Conservation (phyloP, 2,797 vertebrate species). For the Ctenopoma multispine region DNA sequence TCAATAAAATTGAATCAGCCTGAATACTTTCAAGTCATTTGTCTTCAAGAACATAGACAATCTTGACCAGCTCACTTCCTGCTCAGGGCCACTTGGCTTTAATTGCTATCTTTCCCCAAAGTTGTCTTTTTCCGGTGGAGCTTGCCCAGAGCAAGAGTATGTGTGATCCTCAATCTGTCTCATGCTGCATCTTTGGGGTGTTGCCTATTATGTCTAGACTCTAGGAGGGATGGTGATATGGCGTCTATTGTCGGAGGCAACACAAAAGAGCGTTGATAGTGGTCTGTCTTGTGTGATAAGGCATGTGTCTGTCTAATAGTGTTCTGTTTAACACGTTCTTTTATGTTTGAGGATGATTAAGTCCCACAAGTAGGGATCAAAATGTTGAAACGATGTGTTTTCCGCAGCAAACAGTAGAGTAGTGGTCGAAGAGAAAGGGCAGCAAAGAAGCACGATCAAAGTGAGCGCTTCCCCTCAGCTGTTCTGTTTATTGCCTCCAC, state of each 20-base stretch:
- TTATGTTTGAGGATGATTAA: slow-evolving; percentile 12
- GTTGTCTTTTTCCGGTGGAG: slow-evolving; percentile 50
- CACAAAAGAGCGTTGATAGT: slow-evolving; percentile 29
- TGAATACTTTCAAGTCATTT: slow-evolving; percentile 39
- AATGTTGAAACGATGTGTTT: not conserved
- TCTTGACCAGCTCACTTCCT: slow-evolving; percentile 46
- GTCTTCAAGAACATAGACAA: slow-evolving; percentile 57
- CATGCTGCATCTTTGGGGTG: slow-evolving; percentile 41
- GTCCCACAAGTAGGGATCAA: not conserved
- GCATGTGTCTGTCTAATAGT: slow-evolving; percentile 25
- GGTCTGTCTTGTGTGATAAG: slow-evolving; percentile 4
- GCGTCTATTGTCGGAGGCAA: slow-evolving; percentile 16
- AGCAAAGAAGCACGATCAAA: slow-evolving; percentile 21
- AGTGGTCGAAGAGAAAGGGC: not conserved
- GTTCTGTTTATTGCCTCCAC: slow-evolving; percentile 41
- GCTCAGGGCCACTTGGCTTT: slow-evolving; percentile 67
- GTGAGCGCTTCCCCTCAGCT: slow-evolving; percentile 51
- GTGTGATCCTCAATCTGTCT: slow-evolving; percentile 61
- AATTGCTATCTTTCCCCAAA: slow-evolving; percentile 53
- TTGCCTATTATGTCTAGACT: slow-evolving; percentile 44
- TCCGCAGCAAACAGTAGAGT: not conserved
- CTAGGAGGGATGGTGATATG: slow-evolving; percentile 23
- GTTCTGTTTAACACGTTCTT: slow-evolving; percentile 27
- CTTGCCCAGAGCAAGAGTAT: slow-evolving; percentile 56
- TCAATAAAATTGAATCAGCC: too few relatives aligned